Evolutionary conservation across 2,113 vertebrate species (phyloP).

Genomic region (Alexandromys fortis): DNA sequence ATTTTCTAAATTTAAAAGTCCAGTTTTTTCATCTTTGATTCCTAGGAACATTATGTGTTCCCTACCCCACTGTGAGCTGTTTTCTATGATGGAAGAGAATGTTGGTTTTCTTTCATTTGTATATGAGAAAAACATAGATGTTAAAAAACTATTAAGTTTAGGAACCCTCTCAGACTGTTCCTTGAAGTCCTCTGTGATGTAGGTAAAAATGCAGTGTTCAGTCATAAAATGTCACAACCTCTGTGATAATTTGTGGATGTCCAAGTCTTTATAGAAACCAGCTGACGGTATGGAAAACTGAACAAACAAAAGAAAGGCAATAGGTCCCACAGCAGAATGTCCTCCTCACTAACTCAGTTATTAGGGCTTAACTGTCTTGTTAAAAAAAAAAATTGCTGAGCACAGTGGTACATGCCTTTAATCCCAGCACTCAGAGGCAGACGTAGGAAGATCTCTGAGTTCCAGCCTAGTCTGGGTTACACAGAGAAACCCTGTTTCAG

Average conservation of each 20-base stretch:
- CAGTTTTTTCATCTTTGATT: conserved; percentile 2
- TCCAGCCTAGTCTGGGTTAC: neutral
- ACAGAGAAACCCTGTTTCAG: neutral
- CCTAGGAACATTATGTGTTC: neutral
- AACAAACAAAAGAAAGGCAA: neutral
- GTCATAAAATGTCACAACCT: neutral
- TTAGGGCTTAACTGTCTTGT: neutral
- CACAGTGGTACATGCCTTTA: neutral
- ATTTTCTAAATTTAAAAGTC: conserved; percentile 28
- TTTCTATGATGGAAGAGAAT: conserved; percentile 32
- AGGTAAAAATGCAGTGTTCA: conserved; percentile 7
- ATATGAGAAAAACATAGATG: neutral
- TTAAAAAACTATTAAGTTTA: conserved; percentile 23
- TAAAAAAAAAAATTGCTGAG: neutral
- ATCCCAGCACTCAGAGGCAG: neutral
- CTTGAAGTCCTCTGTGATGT: conserved; percentile 20
- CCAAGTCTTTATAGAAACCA: neutral
- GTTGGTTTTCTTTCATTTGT: neutral
- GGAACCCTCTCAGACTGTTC: neutral
- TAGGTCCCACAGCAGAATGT: neutral
- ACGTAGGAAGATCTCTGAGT: neutral
- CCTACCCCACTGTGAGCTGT: neutral
- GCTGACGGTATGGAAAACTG: neutral
- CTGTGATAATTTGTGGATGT: neutral
- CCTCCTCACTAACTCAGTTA: conserved; percentile 25